Conservation (phyloP, 2,113 vertebrate genomes). For the Otis tarda region DNA sequence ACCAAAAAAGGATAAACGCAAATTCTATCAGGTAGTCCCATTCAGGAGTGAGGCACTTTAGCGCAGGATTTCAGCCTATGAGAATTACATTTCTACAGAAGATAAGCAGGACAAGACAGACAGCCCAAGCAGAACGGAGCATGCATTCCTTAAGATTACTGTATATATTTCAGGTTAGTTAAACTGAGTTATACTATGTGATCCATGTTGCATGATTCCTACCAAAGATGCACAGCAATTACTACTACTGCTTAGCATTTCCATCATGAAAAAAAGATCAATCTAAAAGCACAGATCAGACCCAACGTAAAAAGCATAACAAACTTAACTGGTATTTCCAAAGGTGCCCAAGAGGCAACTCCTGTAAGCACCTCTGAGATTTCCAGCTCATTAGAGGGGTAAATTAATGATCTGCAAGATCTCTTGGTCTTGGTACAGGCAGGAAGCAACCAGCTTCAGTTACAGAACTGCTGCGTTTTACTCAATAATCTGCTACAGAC, state of each 20-base stretch:
- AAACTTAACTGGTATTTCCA: slow-evolving; percentile 9
- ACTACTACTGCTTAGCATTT: neutral
- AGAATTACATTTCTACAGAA: neutral
- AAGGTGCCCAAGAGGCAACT: slow-evolving; percentile 5
- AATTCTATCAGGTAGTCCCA: neutral
- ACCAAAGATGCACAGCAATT: neutral
- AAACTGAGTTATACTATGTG: neutral
- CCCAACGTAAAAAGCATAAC: neutral
- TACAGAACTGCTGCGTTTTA: neutral
- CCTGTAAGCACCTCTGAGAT: neutral
- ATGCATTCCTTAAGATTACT: neutral
- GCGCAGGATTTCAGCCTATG: neutral
- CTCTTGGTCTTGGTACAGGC: neutral
- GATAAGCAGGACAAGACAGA: neutral
- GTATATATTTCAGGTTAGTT: neutral
- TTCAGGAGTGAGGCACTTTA: neutral
- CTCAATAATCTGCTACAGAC: neutral
- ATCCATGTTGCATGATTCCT: neutral
- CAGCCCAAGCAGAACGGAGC: neutral
- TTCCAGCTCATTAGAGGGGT: neutral
- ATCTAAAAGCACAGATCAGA: neutral
- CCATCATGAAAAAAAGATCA: neutral
- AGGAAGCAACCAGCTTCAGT: neutral
- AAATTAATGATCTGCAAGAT: slow-evolving; percentile 7
- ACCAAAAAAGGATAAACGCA: neutral